phyloP scores from a whole-genome alignment of 2,113 vertebrate species.

The Eulemur macaco region DNA sequence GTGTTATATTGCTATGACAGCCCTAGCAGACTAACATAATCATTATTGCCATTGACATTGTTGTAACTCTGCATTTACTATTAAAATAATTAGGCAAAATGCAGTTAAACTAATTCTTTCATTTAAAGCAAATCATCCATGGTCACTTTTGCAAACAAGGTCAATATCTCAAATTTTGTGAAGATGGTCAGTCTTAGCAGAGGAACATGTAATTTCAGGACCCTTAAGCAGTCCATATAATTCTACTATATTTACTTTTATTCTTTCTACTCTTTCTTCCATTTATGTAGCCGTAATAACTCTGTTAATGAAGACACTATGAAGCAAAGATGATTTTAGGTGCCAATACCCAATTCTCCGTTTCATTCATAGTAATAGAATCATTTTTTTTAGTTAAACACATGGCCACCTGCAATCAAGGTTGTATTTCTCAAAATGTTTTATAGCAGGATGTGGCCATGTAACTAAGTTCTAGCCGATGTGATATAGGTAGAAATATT shows the following conservation, averaged over 20 bases:
- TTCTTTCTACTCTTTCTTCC: not conserved
- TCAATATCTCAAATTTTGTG: not conserved
- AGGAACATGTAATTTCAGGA: not conserved
- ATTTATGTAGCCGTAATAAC: not conserved
- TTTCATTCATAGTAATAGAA: not conserved
- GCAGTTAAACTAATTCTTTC: not conserved
- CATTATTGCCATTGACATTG: not conserved
- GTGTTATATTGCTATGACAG: not conserved
- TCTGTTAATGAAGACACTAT: not conserved
- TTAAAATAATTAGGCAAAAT: not conserved
- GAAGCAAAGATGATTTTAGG: not conserved
- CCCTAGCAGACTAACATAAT: not conserved
- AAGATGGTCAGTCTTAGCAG: not conserved
- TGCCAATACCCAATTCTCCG: not conserved
- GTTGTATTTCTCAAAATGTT: not conserved
- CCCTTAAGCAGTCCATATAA: not conserved
- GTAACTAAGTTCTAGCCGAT: not conserved
- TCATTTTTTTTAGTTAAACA: not conserved
- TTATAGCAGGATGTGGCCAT: not conserved
- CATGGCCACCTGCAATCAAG: not conserved
- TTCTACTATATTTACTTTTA: not conserved
- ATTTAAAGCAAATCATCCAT: not conserved
- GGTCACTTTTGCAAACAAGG: not conserved
- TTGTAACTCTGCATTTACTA: not conserved
- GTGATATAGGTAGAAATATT: not conserved